These are phyloP conservation scores for Tangara arthus DNA, from an alignment of 2,797 vertebrate species.

Conservation along the genomic window DNA sequence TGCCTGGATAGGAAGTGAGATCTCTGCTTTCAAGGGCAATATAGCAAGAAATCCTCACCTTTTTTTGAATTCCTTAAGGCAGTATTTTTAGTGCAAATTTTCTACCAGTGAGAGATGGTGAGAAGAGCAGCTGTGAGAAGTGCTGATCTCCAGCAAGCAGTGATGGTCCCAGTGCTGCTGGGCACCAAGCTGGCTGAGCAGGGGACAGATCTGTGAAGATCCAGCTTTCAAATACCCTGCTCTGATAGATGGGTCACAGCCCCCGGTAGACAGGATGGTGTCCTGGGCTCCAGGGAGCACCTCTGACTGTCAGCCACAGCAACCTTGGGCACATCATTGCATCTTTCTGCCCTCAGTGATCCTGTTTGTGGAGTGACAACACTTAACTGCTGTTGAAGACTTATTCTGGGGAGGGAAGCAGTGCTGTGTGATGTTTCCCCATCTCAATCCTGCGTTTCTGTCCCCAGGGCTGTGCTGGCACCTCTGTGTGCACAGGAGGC, in stretches of 20 bases:
- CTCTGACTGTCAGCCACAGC: background rate
- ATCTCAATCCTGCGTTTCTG: rapidly evolving
- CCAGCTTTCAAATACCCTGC: background rate
- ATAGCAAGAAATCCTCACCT: background rate
- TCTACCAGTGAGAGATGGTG: background rate
- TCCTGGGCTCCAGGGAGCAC: background rate
- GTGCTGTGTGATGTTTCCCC: rapidly evolving
- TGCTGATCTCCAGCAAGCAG: rapidly evolving
- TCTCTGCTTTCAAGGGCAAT: background rate
- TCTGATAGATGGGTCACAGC: rapidly evolving
- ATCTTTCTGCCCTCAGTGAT: background rate
- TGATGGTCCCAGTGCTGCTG: background rate
- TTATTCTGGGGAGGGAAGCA: background rate
- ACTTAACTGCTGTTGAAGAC: background rate
- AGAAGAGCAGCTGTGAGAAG: background rate
- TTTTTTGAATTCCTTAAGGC: background rate
- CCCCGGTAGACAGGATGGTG: background rate
- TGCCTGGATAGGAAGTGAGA: background rate
- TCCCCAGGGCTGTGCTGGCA: background rate
- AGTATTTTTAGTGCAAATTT: background rate
- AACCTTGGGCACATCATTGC: no score
- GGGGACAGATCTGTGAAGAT: background rate
- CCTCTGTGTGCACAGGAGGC: background rate
- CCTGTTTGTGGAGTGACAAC: background rate
- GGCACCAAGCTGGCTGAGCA: background rate